Evolutionary conservation across 2,888 invertebrate species (phyloP).

Genomic region (Caenorhabditis doughertyi): DNA sequence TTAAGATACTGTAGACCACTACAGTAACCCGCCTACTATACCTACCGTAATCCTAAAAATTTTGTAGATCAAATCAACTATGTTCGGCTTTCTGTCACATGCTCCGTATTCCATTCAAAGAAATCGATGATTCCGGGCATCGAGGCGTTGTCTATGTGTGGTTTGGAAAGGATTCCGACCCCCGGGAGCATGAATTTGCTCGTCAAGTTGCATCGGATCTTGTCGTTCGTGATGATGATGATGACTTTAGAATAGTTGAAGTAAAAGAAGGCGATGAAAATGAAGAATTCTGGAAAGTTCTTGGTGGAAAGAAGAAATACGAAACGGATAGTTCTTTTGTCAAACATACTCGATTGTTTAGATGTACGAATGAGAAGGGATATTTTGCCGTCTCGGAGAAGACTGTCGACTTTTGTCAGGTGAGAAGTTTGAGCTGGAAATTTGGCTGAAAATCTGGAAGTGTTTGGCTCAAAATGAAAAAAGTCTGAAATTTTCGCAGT

Average conservation of each 20-base stretch:
- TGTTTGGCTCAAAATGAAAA: too few relatives aligned
- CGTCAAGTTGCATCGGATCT: conserved; percentile 78
- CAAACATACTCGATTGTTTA: conserved; percentile 93
- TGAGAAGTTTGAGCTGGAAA: too few relatives aligned
- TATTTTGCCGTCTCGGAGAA: conserved; percentile 99
- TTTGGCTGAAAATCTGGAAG: too few relatives aligned
- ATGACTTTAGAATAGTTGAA: conserved; percentile 71
- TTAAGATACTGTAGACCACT: too few relatives aligned
- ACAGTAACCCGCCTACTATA: too few relatives aligned
- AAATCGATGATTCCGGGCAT: conserved; percentile 52
- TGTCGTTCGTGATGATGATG: conserved; percentile 76
- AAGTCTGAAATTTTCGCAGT: too few relatives aligned
- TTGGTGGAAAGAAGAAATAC: conserved; percentile 80
- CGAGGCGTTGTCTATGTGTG: conserved; percentile 73
- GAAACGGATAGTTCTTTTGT: conserved; percentile 90
- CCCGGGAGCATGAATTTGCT: conserved; percentile 64
- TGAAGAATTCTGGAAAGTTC: conserved; percentile 77
- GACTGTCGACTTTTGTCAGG: conserved; percentile 97
- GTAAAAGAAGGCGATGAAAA: conserved; percentile 80
- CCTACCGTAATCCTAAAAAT: too few relatives aligned
- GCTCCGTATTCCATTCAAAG: conserved; percentile 78
- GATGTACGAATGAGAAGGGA: conserved; percentile 99
- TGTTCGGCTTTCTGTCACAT: conserved; percentile 95
- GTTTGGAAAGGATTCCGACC: conserved; percentile 68
- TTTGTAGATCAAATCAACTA: conserved; percentile 90